Percentiles rank a stretch among this genome's conserved stretches.
Evolutionary conservation across 2,888 invertebrate genomes (phyloP).

Genomic region (Megaustenia siamemsis): DNA sequence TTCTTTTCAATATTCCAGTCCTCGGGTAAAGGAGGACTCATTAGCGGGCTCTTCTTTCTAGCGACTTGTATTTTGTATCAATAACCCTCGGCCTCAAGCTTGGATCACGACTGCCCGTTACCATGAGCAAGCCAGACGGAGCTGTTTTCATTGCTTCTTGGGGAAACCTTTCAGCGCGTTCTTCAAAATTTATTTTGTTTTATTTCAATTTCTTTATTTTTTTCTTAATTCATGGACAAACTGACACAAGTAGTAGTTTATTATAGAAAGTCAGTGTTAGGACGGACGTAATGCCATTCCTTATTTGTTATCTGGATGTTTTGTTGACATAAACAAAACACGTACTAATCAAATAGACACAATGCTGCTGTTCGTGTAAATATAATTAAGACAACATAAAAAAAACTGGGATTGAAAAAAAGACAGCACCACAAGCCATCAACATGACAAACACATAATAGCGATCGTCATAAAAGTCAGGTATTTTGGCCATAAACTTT

Average conservation of each 20-base stretch:
- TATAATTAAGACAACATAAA: no score
- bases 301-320: neutral
- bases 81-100: slow-evolving; percentile 38
- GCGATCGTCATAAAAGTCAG: no score
- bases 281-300: neutral
- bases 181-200: slow-evolving; percentile 10
- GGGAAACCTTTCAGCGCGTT: neutral
- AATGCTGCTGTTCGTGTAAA: no score
- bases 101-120: slow-evolving; percentile 14
- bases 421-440: no score
- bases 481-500: no score
- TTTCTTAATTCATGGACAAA: neutral
- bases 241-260: neutral
- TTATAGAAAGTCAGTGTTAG: neutral
- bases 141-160: slow-evolving; percentile 18
- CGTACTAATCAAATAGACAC: no score
- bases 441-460: no score
- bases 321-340: no score
- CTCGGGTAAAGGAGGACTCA: slow-evolving; percentile 40
- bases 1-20: slow-evolving; percentile 13
- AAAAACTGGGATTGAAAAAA: no score
- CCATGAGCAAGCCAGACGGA: slow-evolving; percentile 12
- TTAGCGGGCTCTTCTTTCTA: slow-evolving; percentile 45
- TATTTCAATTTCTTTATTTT: no score
- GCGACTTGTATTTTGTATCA: slow-evolving; percentile 49